These are phyloP conservation scores for Saguinus midas DNA, from an alignment of 2,113 vertebrate genomes.

Conservation along the genomic window DNA sequence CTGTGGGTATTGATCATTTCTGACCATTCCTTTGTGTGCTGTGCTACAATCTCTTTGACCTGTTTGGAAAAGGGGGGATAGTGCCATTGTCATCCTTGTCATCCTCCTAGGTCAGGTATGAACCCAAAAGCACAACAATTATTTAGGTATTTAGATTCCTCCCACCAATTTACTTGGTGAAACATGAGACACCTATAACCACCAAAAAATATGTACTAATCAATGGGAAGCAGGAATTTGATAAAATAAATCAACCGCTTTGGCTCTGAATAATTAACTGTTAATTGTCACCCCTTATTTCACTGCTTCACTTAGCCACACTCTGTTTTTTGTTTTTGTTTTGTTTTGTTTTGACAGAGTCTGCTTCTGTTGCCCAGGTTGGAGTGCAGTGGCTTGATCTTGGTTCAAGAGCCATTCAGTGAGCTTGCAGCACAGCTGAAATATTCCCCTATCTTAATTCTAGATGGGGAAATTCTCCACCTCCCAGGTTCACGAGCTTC, in stretches of 20 bases:
- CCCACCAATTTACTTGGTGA: not conserved
- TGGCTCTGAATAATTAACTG: not conserved
- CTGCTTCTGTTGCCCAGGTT: too few relatives aligned
- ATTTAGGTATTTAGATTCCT: not conserved
- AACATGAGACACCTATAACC: not conserved
- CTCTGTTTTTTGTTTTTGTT: too few relatives aligned
- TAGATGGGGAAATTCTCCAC: too few relatives aligned
- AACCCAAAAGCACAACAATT: not conserved
- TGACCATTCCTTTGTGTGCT: constrained; percentile 99
- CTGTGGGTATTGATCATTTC: constrained; percentile 95
- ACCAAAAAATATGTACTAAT: not conserved
- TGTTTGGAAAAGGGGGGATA: constrained; percentile 57
- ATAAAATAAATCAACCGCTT: not conserved
- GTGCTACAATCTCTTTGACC: constrained; percentile 97
- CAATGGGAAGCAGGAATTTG: not conserved
- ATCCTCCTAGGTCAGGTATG: not conserved
- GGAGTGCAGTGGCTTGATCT: too few relatives aligned
- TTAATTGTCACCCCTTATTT: not conserved
- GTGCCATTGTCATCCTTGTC: not conserved
- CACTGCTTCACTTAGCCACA: not conserved
- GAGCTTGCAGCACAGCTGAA: too few relatives aligned
- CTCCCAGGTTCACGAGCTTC: too few relatives aligned
- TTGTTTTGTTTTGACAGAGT: too few relatives aligned
- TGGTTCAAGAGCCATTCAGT: too few relatives aligned
- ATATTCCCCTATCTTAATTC: too few relatives aligned